Conservation (phyloP, 2,888 invertebrate genomes). For the Leucozona laternaria region DNA sequence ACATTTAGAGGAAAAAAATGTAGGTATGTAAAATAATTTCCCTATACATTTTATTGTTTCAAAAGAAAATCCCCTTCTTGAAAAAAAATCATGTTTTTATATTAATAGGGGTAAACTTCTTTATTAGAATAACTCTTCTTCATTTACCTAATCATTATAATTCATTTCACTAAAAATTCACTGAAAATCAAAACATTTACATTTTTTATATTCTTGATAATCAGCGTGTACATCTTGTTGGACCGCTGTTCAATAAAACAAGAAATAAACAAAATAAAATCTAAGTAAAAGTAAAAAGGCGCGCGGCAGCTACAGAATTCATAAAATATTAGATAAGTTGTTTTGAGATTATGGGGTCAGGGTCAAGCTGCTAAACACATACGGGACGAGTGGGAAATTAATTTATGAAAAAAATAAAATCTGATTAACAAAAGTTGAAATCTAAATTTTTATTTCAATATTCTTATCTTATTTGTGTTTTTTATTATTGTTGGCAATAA, state of each 20-base stretch:
- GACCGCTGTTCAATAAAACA: neutral
- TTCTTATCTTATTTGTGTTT: neutral
- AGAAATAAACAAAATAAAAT: neutral
- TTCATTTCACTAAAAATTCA: neutral
- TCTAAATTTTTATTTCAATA: neutral
- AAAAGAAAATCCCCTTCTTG: no score
- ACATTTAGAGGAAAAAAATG: no score
- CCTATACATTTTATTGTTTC: no score
- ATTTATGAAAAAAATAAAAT: neutral
- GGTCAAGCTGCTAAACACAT: neutral
- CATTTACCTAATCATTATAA: neutral
- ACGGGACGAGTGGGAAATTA: neutral
- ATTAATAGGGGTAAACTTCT: neutral
- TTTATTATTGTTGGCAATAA: neutral
- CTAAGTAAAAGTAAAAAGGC: neutral
- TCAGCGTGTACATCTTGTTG: neutral
- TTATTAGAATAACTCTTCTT: neutral
- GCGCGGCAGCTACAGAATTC: neutral
- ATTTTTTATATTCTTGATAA: neutral
- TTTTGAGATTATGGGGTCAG: slow-evolving; percentile 8
- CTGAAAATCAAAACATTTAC: neutral
- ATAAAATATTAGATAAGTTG: neutral
- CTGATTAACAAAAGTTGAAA: neutral
- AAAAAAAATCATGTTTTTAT: no score
- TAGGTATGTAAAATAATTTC: no score